These are phyloP conservation scores for Pyrrhosoma nymphula DNA, from an alignment of 2,888 invertebrate species.

Conservation along the genomic window DNA sequence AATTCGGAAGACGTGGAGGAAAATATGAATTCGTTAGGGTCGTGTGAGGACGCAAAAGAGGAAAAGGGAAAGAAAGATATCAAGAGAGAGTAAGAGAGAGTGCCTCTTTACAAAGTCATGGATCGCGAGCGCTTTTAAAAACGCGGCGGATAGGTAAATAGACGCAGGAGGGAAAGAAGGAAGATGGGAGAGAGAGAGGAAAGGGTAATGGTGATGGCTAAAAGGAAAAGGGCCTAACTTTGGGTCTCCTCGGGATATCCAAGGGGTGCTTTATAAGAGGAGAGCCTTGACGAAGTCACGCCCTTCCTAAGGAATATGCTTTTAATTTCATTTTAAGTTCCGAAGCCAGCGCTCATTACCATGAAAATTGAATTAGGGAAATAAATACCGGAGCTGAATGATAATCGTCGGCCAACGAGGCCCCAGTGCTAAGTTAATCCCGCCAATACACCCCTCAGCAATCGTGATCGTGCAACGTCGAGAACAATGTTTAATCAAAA, in stretches of 20 bases:
- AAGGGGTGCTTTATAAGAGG: not conserved
- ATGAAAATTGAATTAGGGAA: conserved; percentile 12
- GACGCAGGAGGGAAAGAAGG: not conserved
- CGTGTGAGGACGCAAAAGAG: not conserved
- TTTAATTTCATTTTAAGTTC: conserved; percentile 12
- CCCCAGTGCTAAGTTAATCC: not conserved
- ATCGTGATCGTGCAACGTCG: too few species aligned
- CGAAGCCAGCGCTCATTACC: not conserved
- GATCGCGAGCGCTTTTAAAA: not conserved
- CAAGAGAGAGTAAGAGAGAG: not conserved
- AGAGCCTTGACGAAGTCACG: not conserved
- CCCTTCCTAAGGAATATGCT: not conserved
- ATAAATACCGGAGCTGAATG: not conserved
- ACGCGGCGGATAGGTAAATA: not conserved
- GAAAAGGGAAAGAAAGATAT: not conserved
- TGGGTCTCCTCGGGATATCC: not conserved
- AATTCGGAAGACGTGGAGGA: conserved; percentile 2
- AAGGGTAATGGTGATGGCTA: not conserved
- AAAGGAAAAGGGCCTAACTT: not conserved
- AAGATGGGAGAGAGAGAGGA: not conserved
- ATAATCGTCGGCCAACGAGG: not conserved
- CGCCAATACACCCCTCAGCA: not conserved
- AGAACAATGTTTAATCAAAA: too few species aligned
- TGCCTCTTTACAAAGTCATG: not conserved
- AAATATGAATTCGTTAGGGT: not conserved